Conservation (phyloP, 1,140 invertebrate genomes). For the Gerris buenoi region DNA sequence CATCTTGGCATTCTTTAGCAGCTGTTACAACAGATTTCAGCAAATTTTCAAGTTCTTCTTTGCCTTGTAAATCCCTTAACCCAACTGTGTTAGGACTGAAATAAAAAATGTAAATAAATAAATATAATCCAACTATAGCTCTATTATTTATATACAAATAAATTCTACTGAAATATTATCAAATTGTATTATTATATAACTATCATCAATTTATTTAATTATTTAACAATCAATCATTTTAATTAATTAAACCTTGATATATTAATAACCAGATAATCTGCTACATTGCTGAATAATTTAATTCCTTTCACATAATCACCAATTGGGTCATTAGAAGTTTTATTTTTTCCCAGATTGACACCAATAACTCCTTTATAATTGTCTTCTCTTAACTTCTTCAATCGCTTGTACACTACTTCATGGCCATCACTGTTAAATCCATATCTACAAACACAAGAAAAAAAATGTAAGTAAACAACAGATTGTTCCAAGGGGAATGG, state of each 20-base stretch:
- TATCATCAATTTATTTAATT: no score
- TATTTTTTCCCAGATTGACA: constrained; percentile 94
- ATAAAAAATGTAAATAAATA: constrained; percentile 3
- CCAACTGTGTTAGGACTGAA: constrained; percentile 87
- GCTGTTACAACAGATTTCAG: constrained; percentile 49
- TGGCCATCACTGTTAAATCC: constrained; percentile 96
- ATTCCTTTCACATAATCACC: constrained; percentile 73
- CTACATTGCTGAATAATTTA: constrained; percentile 50
- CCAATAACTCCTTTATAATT: constrained; percentile 50
- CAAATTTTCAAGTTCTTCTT: constrained; percentile 55
- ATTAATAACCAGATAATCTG: constrained; percentile 84
- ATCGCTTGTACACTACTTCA: constrained; percentile 45
- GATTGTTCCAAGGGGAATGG: no score
- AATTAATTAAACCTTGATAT: constrained; percentile 46
- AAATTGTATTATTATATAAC: no score
- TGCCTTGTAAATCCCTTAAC: constrained; percentile 66
- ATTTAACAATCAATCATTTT: background rate
- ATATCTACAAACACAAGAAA: constrained; percentile 39
- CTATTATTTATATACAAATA: no score
- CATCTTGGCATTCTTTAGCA: constrained; percentile 33
- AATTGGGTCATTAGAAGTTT: constrained; percentile 52
- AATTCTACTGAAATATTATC: no score
- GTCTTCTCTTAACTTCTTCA: constrained; percentile 39
- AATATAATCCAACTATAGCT: no score
- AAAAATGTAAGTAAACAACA: no score